A percentile compares a stretch with the other conserved stretches of the same genome.
Conservation (phyloP, 2,113 vertebrate genomes). For the Chiloscyllium plagiosum region DNA sequence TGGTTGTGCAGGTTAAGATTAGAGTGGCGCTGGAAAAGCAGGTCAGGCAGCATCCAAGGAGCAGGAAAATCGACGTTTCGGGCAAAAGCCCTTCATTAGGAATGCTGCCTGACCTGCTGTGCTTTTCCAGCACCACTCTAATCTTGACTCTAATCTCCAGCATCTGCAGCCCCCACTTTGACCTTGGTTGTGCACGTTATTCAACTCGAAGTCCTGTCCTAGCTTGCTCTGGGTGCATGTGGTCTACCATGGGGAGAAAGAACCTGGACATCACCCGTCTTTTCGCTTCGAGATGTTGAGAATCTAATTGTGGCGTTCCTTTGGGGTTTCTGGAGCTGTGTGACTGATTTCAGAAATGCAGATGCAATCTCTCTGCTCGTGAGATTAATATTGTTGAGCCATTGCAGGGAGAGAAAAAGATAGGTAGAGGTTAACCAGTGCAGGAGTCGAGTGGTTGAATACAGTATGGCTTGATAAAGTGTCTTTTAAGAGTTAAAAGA, state of each 20-base stretch:
- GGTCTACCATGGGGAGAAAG: not conserved
- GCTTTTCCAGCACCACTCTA: too few relatives aligned
- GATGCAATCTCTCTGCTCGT: not conserved
- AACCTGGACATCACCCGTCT: not conserved
- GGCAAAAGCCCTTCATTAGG: too few relatives aligned
- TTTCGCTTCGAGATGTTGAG: not conserved
- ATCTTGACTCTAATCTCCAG: too few relatives aligned
- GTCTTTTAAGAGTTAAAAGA: not conserved
- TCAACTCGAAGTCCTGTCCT: not conserved
- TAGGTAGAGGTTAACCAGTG: too few relatives aligned
- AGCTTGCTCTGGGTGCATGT: not conserved
- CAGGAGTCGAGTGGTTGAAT: not conserved
- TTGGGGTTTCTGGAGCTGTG: not conserved
- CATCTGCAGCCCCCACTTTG: too few relatives aligned
- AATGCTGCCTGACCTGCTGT: too few relatives aligned
- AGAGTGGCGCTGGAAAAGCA: too few relatives aligned
- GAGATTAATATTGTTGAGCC: not conserved
- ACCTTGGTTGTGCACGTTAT: not conserved
- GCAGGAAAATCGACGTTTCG: too few relatives aligned
- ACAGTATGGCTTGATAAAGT: not conserved
- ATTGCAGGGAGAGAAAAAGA: not conserved
- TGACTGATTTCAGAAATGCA: not conserved
- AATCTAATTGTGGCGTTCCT: not conserved
- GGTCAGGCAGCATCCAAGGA: too few relatives aligned
- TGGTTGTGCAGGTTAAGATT: too few relatives aligned